Evolutionary conservation across 2,113 vertebrate species (phyloP), one percentile per base, ranked within the genome.

Genomic region (Seriola aureovittata): DNA sequence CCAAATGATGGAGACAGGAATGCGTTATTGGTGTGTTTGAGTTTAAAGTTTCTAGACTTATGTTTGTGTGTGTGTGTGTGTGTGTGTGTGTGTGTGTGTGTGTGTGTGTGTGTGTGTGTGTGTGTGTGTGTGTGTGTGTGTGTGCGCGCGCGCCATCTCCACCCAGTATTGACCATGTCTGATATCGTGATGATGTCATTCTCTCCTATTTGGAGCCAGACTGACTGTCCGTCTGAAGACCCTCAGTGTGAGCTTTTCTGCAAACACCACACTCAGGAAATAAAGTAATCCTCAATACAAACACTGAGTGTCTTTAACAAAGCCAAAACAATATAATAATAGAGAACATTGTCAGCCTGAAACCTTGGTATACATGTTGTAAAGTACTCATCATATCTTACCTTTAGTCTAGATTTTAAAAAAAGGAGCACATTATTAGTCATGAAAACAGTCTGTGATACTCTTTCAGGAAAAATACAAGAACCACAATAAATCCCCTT

Each of bases 151-250:
- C 32, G 42, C 17, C 46, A 65, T 68, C 63, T 66, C 69, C 71
- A 46, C 71, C 68, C 69, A 75, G 63, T 90, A 89, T 89, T 90
- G 90, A 90, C 82, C 80, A 57, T 71, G 85, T 87, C 75, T 90
- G 88, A 82, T 80, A 38, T 78, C 8, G 12, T 55, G 55, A 78
- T 92, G 90, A 92, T 90, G 90, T 86, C 88, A 89, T 84, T 60
- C 59, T 29, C 63, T 63, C 64, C 65, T 65, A 8, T 71, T 48
- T 36, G 84, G 80, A 85, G 90, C 90, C 86, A 90, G 88, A 77
- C 89, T 74, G 89, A 70, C 88, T 79, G 86, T 60, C 84, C 38
- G 12, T 66, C 54, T 5, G 63, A 83, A 75, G 57, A 78, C 55
- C 70, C 57, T 50, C 17, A 29, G 36, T 13, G 57, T 71, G 6